Base-by-base conservation (phyloP, 2,888 invertebrate genomes). In the Holacanthella duospinosa region DNA sequence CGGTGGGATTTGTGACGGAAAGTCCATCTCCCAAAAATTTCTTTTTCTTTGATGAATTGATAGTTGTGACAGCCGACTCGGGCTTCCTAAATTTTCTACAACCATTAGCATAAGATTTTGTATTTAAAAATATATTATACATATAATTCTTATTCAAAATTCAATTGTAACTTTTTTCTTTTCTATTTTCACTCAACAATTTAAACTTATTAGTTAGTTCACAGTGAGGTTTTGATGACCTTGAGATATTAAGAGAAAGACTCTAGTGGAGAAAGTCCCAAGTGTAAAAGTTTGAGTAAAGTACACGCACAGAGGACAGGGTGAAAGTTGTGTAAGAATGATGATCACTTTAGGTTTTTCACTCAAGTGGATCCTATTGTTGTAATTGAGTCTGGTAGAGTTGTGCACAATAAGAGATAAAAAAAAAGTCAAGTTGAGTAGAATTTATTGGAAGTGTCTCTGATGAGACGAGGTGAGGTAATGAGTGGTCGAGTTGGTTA, bases 11-110 rank as follows among this genome's bases (percentile, higher is more conserved):
- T 73, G 73, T 61, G 71, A 66, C 61, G 73, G 69, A 61, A 73
- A 73, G 43, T 73, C 73, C 73, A 73, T 73, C 54, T 73, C 73
- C 70, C 73, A 70, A 69, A 68, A 71, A 63, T 66, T 64, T 62
- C 63, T 61, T 66, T 69, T 69, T 59, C 63, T 68, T 54, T 64
- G 60, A 53, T 64, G 57, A 60, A 43, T 56, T 65, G 64, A 66
- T 65, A 70, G 29, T 21, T 58, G 58, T 25, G 24, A 27, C n/a
- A 58, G 70, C 73, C 73, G 68, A 57, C 71, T 69, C 59, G 73
- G 73, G 71, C 73, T 68, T 62, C 62, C 61, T 66, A 65, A 67
- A 63, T 64, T 71, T 68, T 73, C 73, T 68, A 73, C 71, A 66
- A 73, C 71, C 73, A 73, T 73, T 65, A 71, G 73, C 73, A 69